Conservation (phyloP, 2,888 invertebrate species). For the Drosophila neutralis region DNA sequence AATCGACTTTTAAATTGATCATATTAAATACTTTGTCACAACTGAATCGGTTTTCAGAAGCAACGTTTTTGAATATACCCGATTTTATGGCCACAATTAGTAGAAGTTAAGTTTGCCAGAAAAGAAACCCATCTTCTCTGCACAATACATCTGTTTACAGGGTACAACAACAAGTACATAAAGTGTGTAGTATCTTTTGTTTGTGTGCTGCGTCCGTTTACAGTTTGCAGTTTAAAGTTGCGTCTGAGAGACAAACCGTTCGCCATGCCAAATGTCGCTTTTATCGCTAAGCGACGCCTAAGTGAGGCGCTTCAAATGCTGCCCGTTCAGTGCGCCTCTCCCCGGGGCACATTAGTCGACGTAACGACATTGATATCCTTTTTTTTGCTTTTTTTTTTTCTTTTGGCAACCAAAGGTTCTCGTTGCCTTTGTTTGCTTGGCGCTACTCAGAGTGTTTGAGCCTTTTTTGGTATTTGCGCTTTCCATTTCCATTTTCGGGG, state of each 20-base stretch:
- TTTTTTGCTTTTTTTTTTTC: not conserved
- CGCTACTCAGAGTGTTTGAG: conserved; percentile 15
- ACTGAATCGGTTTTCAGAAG: not conserved
- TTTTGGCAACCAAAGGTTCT: conserved; percentile 35
- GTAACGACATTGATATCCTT: conserved; percentile 71
- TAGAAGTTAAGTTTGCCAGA: not conserved
- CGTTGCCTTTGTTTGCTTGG: conserved; percentile 33
- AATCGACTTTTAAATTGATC: not conserved
- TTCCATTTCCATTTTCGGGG: conserved; percentile 62
- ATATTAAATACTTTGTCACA: not conserved
- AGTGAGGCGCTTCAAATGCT: conserved; percentile 63
- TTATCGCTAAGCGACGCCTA: conserved; percentile 79
- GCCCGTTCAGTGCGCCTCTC: conserved; percentile 4
- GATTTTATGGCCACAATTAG: not conserved
- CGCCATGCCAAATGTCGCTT: conserved; percentile 58
- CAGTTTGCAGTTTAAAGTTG: conserved; percentile 71
- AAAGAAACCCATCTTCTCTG: not conserved
- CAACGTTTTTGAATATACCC: not conserved
- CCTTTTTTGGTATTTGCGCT: conserved; percentile 35
- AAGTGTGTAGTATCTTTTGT: conserved; percentile 61
- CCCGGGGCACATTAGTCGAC: conserved; percentile 67
- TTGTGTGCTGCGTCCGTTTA: conserved; percentile 59
- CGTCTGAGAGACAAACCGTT: conserved; percentile 33
- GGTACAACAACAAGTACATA: conserved; percentile 40
- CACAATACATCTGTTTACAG: not conserved